A percentile compares a stretch with the other conserved stretches of the same genome.
These are phyloP conservation scores for Drosophila kuntzei DNA, from an alignment of 2,888 invertebrate genomes.

Conservation along the genomic window DNA sequence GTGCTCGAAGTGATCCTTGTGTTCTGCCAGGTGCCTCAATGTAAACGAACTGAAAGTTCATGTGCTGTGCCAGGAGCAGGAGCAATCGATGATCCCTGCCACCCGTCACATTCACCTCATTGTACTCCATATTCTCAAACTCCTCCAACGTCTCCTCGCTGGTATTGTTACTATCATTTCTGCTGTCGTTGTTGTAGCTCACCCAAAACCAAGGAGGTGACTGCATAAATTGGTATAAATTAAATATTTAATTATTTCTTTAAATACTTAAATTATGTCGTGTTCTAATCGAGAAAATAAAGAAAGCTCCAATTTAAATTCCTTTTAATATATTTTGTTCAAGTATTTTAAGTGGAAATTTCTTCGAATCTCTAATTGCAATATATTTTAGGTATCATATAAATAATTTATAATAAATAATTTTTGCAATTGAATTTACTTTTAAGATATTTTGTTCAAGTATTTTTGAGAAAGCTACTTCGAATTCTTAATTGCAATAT, in stretches of 20 bases:
- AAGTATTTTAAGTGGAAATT: not conserved
- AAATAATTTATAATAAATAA: no score
- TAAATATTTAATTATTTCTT: not conserved
- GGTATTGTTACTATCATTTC: slow-evolving; percentile 86
- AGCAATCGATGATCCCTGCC: slow-evolving; percentile 91
- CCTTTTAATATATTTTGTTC: no score
- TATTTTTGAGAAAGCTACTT: no score
- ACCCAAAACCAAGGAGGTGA: slow-evolving; percentile 93
- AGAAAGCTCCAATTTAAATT: no score
- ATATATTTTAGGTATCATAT: not conserved
- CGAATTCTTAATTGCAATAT: no score
- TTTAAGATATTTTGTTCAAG: no score
- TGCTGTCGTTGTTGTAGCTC: slow-evolving; percentile 87
- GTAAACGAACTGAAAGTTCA: slow-evolving; percentile 90
- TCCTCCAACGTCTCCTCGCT: slow-evolving; percentile 27
- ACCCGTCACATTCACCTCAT: slow-evolving; percentile 87
- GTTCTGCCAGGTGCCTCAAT: slow-evolving; percentile 91
- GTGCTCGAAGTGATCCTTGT: slow-evolving; percentile 87
- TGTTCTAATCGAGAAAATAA: no score
- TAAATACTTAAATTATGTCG: no score
- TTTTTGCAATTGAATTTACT: no score
- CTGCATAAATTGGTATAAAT: slow-evolving; percentile 75
- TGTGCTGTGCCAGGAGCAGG: slow-evolving; percentile 88
- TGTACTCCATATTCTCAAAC: slow-evolving; percentile 38
- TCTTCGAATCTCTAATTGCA: not conserved